These are phyloP conservation scores for Mionectes olivaceus DNA, from an alignment of 2,797 vertebrate genomes.

Conservation along the genomic window DNA sequence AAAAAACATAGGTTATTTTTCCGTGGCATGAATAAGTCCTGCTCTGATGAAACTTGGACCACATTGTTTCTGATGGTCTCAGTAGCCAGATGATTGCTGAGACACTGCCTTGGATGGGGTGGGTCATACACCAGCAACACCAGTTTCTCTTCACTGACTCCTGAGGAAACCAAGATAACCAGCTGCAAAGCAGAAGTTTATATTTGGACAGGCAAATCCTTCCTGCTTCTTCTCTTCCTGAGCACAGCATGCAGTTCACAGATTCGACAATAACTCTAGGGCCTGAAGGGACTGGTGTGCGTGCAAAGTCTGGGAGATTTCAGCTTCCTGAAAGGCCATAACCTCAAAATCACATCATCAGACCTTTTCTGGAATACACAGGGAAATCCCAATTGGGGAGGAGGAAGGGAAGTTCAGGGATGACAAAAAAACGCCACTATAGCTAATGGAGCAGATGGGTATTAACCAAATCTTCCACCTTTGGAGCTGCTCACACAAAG, in stretches of 20 bases:
- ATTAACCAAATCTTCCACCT: neutral
- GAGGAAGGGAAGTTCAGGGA: neutral
- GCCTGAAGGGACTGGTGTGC: neutral
- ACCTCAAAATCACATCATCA: neutral
- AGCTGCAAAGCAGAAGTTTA: neutral
- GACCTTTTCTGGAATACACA: neutral
- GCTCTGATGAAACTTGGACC: neutral
- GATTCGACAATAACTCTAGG: neutral
- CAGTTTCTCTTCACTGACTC: neutral
- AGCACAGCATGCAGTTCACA: neutral
- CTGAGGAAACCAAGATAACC: neutral
- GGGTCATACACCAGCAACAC: neutral
- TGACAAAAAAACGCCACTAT: neutral
- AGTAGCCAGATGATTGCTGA: neutral
- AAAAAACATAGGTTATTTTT: neutral
- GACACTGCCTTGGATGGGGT: neutral
- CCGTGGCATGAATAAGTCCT: neutral
- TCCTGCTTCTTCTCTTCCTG: neutral
- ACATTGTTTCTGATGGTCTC: neutral
- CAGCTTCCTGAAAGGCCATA: neutral
- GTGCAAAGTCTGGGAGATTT: neutral
- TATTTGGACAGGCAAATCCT: slow-evolving; percentile 15
- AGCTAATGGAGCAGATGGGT: neutral
- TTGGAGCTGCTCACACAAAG: neutral
- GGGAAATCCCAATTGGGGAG: neutral